phyloP scores from a whole-genome alignment of 1,140 invertebrate genomes.

The Leptoteleia sp. region DNA sequence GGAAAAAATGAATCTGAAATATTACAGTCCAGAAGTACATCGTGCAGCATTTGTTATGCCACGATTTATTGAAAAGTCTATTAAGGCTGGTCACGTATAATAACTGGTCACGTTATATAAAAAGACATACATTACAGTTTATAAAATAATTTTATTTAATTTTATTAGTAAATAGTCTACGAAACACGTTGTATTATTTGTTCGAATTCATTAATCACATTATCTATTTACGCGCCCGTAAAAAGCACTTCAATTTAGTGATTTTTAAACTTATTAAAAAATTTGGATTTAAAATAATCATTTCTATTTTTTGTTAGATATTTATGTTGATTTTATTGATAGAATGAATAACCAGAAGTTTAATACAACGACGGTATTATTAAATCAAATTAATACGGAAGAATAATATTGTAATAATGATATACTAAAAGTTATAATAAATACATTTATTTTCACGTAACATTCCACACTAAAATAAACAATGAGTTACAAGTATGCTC shows the following conservation, averaged over 20 bases:
- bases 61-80: constrained; percentile 59
- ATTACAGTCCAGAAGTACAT: constrained; percentile 94
- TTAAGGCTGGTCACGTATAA: constrained; percentile 1
- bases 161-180: too few relatives aligned
- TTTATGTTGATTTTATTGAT: constrained; percentile 34
- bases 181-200: too few relatives aligned
- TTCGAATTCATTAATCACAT: too few relatives aligned
- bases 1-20: constrained; percentile 88
- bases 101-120: too few relatives aligned
- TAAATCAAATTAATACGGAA: constrained; percentile 30
- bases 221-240: too few relatives aligned
- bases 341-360: constrained; percentile 33
- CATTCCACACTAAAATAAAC: constrained; percentile 50
- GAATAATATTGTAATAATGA: constrained; percentile 29
- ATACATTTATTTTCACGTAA: constrained; percentile 43
- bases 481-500: constrained; percentile 30
- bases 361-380: constrained; percentile 34
- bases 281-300: too few relatives aligned
- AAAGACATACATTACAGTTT: too few relatives aligned
- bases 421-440: constrained; percentile 43
- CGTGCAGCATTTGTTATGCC: constrained; percentile 93
- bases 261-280: too few relatives aligned
- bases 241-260: too few relatives aligned
- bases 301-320: constrained; percentile 40
- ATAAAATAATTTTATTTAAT: too few relatives aligned